Percentiles rank a stretch among this genome's conserved stretches.
Evolutionary conservation across 2,888 invertebrate genomes (phyloP).

Genomic region (Drosophila kambysellisi): DNA sequence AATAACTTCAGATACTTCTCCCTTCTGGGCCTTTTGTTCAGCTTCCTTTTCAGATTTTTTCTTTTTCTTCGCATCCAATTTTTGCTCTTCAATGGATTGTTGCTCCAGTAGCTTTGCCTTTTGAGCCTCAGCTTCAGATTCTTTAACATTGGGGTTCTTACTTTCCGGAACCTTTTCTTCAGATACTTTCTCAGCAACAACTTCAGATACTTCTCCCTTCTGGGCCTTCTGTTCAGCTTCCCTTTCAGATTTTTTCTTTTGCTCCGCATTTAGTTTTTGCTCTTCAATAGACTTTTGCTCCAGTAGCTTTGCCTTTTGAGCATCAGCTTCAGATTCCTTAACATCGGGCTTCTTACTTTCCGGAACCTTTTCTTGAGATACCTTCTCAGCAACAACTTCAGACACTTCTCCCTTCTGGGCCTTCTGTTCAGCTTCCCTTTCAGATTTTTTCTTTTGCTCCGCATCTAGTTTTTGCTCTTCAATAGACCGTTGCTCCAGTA

Average conservation of each 20-base stretch:
- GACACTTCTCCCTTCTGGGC: conserved; percentile 12
- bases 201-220: not conserved
- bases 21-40: not conserved
- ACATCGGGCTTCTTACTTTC: not conserved
- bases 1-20: not conserved
- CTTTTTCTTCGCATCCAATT: accelerated
- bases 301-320: not conserved
- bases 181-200: not conserved
- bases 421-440: not conserved
- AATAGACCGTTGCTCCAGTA: not conserved
- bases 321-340: not conserved
- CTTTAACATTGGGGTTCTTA: not conserved
- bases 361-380: not conserved
- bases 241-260: not conserved
- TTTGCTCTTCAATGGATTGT: not conserved
- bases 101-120: not conserved
- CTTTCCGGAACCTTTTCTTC: not conserved
- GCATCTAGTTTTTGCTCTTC: not conserved
- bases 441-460: not conserved
- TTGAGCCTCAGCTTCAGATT: not conserved
- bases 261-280: accelerated
- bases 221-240: accelerated
- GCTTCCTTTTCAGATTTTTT: not conserved
- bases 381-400: not conserved
- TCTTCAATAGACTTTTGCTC: not conserved